These are phyloP conservation scores for Steinernema scapterisci DNA, from an alignment of 2,888 invertebrate species.

Conservation along the genomic window DNA sequence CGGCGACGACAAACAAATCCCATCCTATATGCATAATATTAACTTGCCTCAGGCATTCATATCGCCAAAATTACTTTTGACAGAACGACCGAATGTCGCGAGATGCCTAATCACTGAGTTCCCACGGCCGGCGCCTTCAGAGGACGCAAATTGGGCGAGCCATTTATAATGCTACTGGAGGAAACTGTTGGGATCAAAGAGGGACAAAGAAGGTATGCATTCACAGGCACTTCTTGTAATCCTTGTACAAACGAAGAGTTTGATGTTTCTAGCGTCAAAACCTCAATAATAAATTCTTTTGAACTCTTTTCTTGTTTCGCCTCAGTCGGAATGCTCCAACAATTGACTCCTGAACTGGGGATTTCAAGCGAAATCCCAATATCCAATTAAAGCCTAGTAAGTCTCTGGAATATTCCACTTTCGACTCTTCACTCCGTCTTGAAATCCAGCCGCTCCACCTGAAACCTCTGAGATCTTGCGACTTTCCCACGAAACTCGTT, in stretches of 20 bases:
- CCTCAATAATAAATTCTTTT: too few species aligned
- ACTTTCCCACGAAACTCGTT: background rate
- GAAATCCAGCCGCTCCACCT: background rate
- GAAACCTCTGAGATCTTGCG: background rate
- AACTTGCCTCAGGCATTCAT: constrained; percentile 28
- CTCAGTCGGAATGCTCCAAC: too few species aligned
- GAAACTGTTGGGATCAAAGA: too few species aligned
- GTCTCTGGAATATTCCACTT: too few species aligned
- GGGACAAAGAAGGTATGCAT: too few species aligned
- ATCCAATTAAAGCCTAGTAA: too few species aligned
- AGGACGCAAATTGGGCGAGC: background rate
- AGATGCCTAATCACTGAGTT: constrained; percentile 11
- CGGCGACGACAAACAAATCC: constrained; percentile 14
- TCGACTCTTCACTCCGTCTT: background rate
- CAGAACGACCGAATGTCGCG: constrained; percentile 9
- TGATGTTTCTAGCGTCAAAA: too few species aligned
- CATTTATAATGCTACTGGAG: background rate
- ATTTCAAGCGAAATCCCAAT: background rate
- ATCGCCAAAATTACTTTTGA: constrained; percentile 29
- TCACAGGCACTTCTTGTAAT: background rate
- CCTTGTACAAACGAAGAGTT: too few species aligned
- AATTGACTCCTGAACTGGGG: too few species aligned
- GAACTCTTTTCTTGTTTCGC: too few species aligned
- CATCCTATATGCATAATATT: constrained; percentile 27
- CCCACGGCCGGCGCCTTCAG: background rate